These are phyloP conservation scores for Scarus forsteni DNA, from an alignment of 2,797 vertebrate species.

Conservation along the genomic window DNA sequence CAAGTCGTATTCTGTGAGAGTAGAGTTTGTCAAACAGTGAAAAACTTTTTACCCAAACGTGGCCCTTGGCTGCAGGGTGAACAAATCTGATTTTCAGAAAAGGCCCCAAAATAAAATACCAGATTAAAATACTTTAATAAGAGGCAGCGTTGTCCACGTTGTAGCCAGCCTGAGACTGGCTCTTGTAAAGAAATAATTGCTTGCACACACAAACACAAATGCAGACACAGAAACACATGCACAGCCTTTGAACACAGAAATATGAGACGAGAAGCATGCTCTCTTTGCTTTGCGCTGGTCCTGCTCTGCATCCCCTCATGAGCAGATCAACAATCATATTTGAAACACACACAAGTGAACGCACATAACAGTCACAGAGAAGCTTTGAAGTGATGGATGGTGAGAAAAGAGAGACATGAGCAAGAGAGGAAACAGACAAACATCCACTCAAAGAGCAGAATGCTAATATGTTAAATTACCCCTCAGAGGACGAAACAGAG, in stretches of 20 bases:
- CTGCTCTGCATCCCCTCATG: slow-evolving; percentile 42
- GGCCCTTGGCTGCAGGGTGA: not conserved
- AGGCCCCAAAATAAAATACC: not conserved
- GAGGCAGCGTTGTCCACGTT: slow-evolving; percentile 24
- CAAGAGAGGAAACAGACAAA: slow-evolving; percentile 29
- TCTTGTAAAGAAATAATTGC: slow-evolving; percentile 4
- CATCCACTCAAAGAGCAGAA: slow-evolving; percentile 9
- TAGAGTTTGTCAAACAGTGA: not conserved
- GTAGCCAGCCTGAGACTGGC: slow-evolving; percentile 23
- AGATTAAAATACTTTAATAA: slow-evolving; percentile 16
- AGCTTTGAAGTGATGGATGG: slow-evolving; percentile 51
- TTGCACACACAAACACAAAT: not conserved
- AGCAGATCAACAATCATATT: slow-evolving; percentile 55
- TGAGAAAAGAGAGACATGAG: slow-evolving; percentile 40
- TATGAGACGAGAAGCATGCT: slow-evolving; percentile 60
- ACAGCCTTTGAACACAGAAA: slow-evolving; percentile 67
- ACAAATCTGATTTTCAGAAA: not conserved
- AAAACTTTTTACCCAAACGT: slow-evolving; percentile 6
- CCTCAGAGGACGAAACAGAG: slow-evolving; percentile 1
- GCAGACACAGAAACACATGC: not conserved
- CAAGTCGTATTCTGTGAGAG: too few relatives aligned
- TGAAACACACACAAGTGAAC: slow-evolving; percentile 30
- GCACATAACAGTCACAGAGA: slow-evolving; percentile 12
- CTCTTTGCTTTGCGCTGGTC: slow-evolving; percentile 39
- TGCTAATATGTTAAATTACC: slow-evolving; percentile 11